phyloP scores from a whole-genome alignment of 2,113 vertebrate species.

The Acinonyx jubatus region DNA sequence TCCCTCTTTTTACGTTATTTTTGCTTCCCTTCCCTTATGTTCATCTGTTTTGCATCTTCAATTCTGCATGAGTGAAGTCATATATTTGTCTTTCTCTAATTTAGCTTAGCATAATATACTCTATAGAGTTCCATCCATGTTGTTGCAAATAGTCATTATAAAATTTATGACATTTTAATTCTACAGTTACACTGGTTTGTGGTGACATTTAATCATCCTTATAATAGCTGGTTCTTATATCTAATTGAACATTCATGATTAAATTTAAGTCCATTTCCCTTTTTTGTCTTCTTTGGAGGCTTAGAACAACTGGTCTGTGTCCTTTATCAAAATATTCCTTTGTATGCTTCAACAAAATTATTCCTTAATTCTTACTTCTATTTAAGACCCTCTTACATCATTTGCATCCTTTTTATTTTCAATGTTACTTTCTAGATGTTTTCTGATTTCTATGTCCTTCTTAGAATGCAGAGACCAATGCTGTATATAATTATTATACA shows the following conservation, averaged over 20 bases:
- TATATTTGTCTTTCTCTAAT: too few relatives aligned
- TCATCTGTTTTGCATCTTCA: too few relatives aligned
- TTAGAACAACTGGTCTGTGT: neutral
- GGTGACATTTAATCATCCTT: neutral
- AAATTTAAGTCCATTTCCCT: neutral
- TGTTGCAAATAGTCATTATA: neutral
- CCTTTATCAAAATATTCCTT: neutral
- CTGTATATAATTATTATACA: neutral
- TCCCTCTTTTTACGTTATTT: too few relatives aligned
- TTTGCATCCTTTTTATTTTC: neutral
- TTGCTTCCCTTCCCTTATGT: too few relatives aligned
- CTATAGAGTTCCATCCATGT: too few relatives aligned
- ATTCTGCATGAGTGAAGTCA: too few relatives aligned
- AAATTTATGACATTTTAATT: neutral
- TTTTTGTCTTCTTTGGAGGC: neutral
- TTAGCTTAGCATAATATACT: too few relatives aligned
- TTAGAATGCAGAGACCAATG: neutral
- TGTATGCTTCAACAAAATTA: neutral
- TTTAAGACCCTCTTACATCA: neutral
- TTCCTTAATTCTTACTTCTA: conserved; percentile 27
- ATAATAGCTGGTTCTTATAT: neutral
- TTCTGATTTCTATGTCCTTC: conserved; percentile 29
- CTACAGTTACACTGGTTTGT: neutral
- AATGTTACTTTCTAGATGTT: neutral
- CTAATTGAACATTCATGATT: neutral